A percentile compares a stretch with the other conserved stretches of the same genome.
These are phyloP conservation scores for Leucopternis melanops DNA, from an alignment of 2,113 vertebrate species.

Conservation along the genomic window DNA sequence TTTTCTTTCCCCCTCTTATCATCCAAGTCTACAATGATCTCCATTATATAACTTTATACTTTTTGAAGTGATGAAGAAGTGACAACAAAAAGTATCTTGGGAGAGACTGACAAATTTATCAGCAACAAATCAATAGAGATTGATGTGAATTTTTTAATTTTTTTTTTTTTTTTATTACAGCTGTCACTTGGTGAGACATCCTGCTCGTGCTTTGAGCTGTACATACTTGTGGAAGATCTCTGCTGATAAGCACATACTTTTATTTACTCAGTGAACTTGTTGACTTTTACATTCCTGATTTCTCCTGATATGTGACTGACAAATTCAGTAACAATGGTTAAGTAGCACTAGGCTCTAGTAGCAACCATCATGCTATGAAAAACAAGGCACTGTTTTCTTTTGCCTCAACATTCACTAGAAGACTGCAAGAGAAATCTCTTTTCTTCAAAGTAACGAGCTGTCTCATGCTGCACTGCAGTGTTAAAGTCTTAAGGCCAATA, in stretches of 20 bases:
- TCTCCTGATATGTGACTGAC: neutral
- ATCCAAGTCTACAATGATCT: neutral
- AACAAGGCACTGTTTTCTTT: neutral
- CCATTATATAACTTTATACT: neutral
- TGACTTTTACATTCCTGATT: constrained; percentile 19
- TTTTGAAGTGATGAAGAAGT: constrained; percentile 32
- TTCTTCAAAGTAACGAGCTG: neutral
- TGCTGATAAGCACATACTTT: constrained; percentile 29
- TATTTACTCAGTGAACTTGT: constrained; percentile 31
- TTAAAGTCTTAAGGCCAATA: neutral
- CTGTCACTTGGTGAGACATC: constrained; percentile 4
- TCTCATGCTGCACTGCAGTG: neutral
- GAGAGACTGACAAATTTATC: constrained; percentile 36
- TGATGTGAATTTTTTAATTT: neutral
- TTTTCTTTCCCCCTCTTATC: neutral
- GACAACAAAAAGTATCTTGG: neutral
- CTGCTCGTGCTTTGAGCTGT: neutral
- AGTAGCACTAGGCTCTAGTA: neutral
- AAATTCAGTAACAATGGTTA: neutral
- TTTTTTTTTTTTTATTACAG: neutral
- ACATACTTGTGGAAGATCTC: constrained; percentile 7
- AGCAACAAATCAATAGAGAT: neutral
- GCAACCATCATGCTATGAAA: neutral
- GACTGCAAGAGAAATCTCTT: neutral
- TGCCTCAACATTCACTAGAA: neutral